Conservation (phyloP, 2,797 vertebrate species). For the Pantherophis vulpinus region DNA sequence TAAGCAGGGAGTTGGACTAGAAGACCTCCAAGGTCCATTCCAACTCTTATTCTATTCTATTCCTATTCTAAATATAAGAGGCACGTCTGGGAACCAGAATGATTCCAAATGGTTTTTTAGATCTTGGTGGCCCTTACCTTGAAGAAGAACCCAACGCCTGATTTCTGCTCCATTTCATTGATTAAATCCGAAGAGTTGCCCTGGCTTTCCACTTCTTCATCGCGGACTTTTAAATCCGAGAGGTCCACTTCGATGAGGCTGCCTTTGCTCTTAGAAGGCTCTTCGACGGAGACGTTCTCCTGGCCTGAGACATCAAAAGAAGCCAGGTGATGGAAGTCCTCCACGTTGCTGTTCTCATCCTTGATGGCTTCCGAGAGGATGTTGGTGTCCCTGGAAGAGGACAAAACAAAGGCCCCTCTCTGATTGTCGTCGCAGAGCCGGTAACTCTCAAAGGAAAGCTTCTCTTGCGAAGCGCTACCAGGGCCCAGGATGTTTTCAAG, state of each 20-base stretch:
- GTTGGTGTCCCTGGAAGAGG: slow-evolving; percentile 70
- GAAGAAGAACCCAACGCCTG: slow-evolving; percentile 91
- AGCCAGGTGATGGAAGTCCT: slow-evolving; percentile 59
- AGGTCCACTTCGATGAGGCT: slow-evolving; percentile 91
- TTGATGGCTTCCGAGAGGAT: slow-evolving; percentile 70
- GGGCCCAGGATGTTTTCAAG: slow-evolving; percentile 46
- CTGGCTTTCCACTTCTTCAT: slow-evolving; percentile 63
- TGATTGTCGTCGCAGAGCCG: slow-evolving; percentile 80
- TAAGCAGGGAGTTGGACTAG: too few species aligned
- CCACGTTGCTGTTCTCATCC: slow-evolving; percentile 60
- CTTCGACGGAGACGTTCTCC: slow-evolving; percentile 69
- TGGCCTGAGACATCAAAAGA: slow-evolving; percentile 66
- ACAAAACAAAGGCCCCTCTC: slow-evolving; percentile 66
- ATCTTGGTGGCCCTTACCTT: slow-evolving; percentile 75
- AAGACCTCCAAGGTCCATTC: too few species aligned
- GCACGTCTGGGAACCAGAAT: background rate
- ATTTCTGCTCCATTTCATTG: slow-evolving; percentile 77
- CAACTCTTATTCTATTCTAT: too few species aligned
- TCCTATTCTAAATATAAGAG: background rate
- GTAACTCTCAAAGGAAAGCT: slow-evolving; percentile 73
- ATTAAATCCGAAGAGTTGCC: slow-evolving; percentile 61
- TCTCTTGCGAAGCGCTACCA: slow-evolving; percentile 62
- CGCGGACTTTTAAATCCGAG: slow-evolving; percentile 78
- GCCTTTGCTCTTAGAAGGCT: slow-evolving; percentile 74
- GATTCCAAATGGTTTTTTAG: background rate